A percentile compares a stretch with the other conserved stretches of the same genome.
phyloP scores from a whole-genome alignment of 2,113 vertebrate genomes.

The Esox niger region DNA sequence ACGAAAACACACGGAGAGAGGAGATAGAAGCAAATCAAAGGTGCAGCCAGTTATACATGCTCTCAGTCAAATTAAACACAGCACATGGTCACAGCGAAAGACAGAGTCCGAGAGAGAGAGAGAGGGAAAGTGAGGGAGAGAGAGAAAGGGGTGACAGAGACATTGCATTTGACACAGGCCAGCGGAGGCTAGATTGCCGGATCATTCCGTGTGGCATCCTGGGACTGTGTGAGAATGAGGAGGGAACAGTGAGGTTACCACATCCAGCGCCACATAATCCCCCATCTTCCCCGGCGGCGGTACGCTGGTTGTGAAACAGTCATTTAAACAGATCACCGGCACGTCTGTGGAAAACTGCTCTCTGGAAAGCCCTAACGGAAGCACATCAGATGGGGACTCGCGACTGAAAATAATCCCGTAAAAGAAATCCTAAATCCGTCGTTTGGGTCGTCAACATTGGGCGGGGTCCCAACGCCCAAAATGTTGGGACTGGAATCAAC shows the following conservation, averaged over 20 bases:
- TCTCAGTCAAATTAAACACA: not conserved
- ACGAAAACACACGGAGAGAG: constrained; percentile 32
- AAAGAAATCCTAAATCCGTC: no score
- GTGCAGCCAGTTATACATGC: constrained; percentile 1
- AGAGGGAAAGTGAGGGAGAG: constrained; percentile 30
- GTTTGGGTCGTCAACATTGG: no score
- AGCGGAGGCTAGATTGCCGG: not conserved
- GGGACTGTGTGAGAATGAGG: not conserved
- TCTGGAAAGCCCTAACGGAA: no score
- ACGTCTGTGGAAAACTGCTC: no score
- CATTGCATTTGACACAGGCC: not conserved
- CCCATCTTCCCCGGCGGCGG: no score
- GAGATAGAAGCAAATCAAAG: constrained; percentile 22
- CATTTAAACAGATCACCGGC: no score
- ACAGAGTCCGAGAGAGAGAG: constrained; percentile 8
- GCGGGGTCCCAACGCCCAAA: no score
- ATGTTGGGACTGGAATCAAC: not conserved
- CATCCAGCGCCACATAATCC: no score
- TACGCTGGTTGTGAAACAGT: no score
- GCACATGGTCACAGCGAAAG: not conserved
- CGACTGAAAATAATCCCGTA: no score
- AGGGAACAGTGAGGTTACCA: not conserved
- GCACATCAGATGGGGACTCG: no score
- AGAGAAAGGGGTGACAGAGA: not conserved
- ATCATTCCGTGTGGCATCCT: no score